Evolutionary conservation across 2,797 vertebrate genomes (phyloP).

Genomic region (Syngnathus acus): DNA sequence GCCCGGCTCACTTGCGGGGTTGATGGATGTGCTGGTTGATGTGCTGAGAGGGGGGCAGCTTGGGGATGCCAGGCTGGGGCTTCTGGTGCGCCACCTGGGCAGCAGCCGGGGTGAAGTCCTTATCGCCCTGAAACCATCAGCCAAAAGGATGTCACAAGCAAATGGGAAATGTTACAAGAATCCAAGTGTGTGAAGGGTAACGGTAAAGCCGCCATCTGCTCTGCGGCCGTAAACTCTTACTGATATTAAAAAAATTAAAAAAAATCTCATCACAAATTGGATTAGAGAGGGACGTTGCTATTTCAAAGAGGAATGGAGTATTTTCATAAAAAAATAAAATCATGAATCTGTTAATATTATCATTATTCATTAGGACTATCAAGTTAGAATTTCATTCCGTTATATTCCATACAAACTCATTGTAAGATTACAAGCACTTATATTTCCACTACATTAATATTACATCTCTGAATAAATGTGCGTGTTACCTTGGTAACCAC

Average conservation of each 20-base stretch:
- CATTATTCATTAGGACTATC: too few relatives aligned
- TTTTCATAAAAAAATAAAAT: too few relatives aligned
- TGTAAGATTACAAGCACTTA: not conserved
- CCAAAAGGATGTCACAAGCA: not conserved
- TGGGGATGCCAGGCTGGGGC: slow-evolving; percentile 86
- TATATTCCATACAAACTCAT: not conserved
- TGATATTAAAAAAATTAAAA: too few relatives aligned
- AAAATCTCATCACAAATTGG: too few relatives aligned
- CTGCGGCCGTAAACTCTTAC: too few relatives aligned
- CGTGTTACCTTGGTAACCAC: slow-evolving; percentile 82
- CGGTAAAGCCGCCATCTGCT: too few relatives aligned
- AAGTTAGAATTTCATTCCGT: not conserved
- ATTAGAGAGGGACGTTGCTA: too few relatives aligned
- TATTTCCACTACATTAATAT: slow-evolving; percentile 18
- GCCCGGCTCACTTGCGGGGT: slow-evolving; percentile 85
- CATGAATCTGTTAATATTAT: too few relatives aligned
- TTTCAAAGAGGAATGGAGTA: too few relatives aligned
- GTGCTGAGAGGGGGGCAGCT: slow-evolving; percentile 74
- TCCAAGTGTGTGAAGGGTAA: too few relatives aligned
- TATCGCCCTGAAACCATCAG: slow-evolving; percentile 78
- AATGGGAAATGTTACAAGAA: not conserved
- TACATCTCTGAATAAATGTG: slow-evolving; percentile 11
- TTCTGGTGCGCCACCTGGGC: slow-evolving; percentile 98
- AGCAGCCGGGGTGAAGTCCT: slow-evolving; percentile 93
- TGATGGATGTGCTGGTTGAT: slow-evolving; percentile 93